A percentile compares a stretch with the other conserved stretches of the same genome.
phyloP scores from a whole-genome alignment of 1,140 invertebrate genomes.

The Lucilia cuprina region DNA sequence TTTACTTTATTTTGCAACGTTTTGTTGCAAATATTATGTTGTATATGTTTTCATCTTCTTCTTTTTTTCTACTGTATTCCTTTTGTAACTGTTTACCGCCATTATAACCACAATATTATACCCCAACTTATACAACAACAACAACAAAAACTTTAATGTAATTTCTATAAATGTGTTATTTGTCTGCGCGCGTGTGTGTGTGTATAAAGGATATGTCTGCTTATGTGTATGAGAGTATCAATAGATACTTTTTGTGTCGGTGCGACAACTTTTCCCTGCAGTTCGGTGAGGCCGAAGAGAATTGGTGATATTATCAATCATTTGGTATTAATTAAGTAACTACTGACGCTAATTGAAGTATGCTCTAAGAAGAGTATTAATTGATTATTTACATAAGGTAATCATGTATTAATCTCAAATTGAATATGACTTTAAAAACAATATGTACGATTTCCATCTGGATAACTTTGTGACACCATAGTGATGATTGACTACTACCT shows the following conservation, averaged over 20 bases:
- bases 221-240: background rate
- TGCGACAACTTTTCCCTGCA: no score
- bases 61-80: background rate
- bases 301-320: no score
- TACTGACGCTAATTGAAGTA: no score
- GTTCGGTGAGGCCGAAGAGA: no score
- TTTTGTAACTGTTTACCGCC: constrained; percentile 1
- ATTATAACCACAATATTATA: constrained; percentile 3
- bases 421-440: no score
- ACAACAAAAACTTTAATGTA: background rate
- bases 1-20: background rate
- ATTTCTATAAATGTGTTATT: background rate
- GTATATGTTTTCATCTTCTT: background rate
- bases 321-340: no score
- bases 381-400: no score
- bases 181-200: background rate
- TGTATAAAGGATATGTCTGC: background rate
- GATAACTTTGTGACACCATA: no score
- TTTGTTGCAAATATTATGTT: background rate
- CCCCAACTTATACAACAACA: background rate
- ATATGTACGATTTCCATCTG: no score
- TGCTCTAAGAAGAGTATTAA: no score
- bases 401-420: no score
- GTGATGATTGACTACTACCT: no score
- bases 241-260: background rate